Percentiles rank a stretch among this genome's conserved stretches.
phyloP scores from a whole-genome alignment of 2,888 invertebrate genomes.

The Pachliopta kotzebuea region DNA sequence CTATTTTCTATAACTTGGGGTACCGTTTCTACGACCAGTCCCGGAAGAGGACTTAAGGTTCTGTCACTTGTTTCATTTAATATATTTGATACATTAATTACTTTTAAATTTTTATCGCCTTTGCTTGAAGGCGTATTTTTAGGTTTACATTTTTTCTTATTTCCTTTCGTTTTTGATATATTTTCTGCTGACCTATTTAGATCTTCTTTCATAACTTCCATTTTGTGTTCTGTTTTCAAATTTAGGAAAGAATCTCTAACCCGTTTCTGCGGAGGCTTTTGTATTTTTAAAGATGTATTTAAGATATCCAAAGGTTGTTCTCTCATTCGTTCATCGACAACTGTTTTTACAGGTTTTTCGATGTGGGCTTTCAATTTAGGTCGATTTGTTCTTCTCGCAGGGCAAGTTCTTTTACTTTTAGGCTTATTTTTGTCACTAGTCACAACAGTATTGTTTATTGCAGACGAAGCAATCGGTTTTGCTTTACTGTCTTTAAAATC shows the following conservation, averaged over 20 bases:
- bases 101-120: constrained; percentile 31
- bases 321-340: constrained; percentile 61
- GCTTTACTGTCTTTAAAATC: constrained; percentile 51
- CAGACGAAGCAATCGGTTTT: constrained; percentile 31
- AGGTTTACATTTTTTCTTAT: constrained; percentile 29
- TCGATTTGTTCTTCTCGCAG: constrained; percentile 1
- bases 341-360: constrained; percentile 33
- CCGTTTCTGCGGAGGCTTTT: constrained; percentile 31
- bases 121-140: constrained; percentile 28
- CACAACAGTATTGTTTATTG: constrained; percentile 15
- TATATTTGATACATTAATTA: constrained; percentile 25
- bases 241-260: constrained; percentile 39
- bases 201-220: constrained; percentile 45
- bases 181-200: constrained; percentile 47
- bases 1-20: constrained; percentile 36
- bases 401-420: constrained; percentile 26
- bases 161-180: constrained; percentile 35
- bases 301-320: constrained; percentile 41
- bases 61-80: constrained; percentile 40
- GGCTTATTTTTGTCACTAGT: constrained; percentile 34
- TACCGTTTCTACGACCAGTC: constrained; percentile 53
- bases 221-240: constrained; percentile 38
- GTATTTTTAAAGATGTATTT: constrained; percentile 49
- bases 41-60: constrained; percentile 60
- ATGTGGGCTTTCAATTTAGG: constrained; percentile 28